Evolutionary conservation across 2,888 invertebrate species (phyloP).

Genomic region (Gymnoscelis rufifasciata): DNA sequence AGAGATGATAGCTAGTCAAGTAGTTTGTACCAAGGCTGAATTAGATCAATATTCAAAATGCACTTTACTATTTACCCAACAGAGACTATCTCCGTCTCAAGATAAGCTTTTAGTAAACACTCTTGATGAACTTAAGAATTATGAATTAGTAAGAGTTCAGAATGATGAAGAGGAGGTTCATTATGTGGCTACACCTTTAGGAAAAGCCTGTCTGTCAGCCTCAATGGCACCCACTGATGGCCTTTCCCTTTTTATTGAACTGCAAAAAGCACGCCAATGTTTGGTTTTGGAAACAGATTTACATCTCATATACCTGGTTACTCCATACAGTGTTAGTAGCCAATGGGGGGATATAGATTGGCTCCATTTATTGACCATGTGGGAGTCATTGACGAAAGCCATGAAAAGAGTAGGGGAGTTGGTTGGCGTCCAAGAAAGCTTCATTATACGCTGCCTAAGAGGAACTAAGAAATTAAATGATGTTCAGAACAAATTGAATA

Average conservation of each 20-base stretch:
- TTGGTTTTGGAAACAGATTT: conserved; percentile 96
- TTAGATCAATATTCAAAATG: conserved; percentile 88
- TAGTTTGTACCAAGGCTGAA: conserved; percentile 85
- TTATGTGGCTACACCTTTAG: conserved; percentile 90
- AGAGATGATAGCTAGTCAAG: conserved; percentile 92
- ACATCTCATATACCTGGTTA: conserved; percentile 96
- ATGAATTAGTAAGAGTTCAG: conserved; percentile 88
- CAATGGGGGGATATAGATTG: conserved; percentile 90
- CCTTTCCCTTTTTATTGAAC: conserved; percentile 90
- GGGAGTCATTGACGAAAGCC: conserved; percentile 87
- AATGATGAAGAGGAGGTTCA: conserved; percentile 63
- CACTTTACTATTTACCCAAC: conserved; percentile 80
- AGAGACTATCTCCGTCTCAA: conserved; percentile 41
- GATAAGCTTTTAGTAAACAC: conserved; percentile 67
- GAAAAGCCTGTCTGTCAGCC: conserved; percentile 94
- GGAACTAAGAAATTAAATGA: conserved; percentile 81
- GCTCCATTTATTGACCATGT: conserved; percentile 87
- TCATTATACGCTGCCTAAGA: conserved; percentile 87
- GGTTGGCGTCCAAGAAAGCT: conserved; percentile 92
- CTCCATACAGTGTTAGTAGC: conserved; percentile 92
- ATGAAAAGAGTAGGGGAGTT: conserved; percentile 93
- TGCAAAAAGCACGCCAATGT: conserved; percentile 92
- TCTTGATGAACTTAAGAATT: conserved; percentile 85
- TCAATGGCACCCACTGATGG: conserved; percentile 97
- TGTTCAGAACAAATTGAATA: conserved; percentile 75